Base-by-base conservation (phyloP, 2,797 vertebrate species). In the Anisognathus igniventris region DNA sequence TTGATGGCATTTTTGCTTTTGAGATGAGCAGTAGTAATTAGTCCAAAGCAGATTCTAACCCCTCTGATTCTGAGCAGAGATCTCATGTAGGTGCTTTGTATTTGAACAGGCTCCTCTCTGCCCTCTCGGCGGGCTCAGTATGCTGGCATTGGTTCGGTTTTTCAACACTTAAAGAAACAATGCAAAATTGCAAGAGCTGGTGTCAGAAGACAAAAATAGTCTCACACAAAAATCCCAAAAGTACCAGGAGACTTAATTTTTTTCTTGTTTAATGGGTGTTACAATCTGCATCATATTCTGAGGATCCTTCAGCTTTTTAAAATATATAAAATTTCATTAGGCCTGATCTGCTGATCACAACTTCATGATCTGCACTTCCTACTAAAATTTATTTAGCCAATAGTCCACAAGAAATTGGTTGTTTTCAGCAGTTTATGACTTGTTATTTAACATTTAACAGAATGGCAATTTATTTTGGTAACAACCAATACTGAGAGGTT, bases 361-460 rank as follows among this genome's bases (percentile, higher is more conserved):
- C 92, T 94, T 97, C 95, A 96, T 95, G 96, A 97, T 95, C 93
- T 86, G 91, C 74, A 72, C 30, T 96, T 98, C 90, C 83, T 92
- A 44, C 80, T 92, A 81, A 97, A 98, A 98, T 97, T 97, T 98
- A 98, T 96, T 97, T 95, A 94, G 94, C 96, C 97, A 97, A 95
- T 98, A 97, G 98, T 94, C 96, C 92, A 93, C 93, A 96, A 97
- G 96, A 97, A 98, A 98, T 97, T 97, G 97, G 96, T 98, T 97
- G 97, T 97, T 98, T 98, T 98, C 97, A 94, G 96, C 96, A 92
- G 96, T 97, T 98, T 98, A 98, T 97, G 97, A 95, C 96, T 97
- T 98, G 97, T 98, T 98, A 98, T 97, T 98, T 98, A 98, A 98
- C 96, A 97, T 97, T 98, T 97, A 98, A 97, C 95, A 96, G 97